Percentiles rank a stretch among this genome's conserved stretches.
Conservation (phyloP, 2,797 vertebrate genomes). For the Eutrigla gurnardus region DNA sequence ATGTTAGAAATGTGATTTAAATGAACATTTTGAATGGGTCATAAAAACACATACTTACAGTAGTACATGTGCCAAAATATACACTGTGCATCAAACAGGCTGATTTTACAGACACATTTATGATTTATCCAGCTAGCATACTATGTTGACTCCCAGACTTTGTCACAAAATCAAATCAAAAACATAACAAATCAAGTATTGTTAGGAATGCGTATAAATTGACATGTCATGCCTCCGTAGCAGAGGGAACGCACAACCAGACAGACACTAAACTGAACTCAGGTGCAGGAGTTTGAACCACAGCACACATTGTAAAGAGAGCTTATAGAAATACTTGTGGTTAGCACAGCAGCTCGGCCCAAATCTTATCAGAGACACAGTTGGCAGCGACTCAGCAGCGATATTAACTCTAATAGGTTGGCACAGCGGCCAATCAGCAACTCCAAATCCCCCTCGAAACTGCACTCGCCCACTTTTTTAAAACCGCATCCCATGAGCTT, state of each 20-base stretch:
- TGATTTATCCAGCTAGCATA: not conserved
- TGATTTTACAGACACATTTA: not conserved
- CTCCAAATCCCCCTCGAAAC: slow-evolving; percentile 39
- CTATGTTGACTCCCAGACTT: slow-evolving; percentile 3
- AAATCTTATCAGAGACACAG: slow-evolving; percentile 56
- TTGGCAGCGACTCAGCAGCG: slow-evolving; percentile 36
- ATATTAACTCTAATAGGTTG: slow-evolving; percentile 47
- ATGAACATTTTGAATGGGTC: not conserved
- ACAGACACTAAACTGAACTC: not conserved
- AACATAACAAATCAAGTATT: not conserved
- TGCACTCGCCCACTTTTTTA: slow-evolving; percentile 24
- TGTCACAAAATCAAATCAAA: slow-evolving; percentile 2
- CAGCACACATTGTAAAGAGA: not conserved
- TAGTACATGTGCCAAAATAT: not conserved
- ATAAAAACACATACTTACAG: not conserved
- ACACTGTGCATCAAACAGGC: not conserved
- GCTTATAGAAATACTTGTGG: slow-evolving; percentile 15
- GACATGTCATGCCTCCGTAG: not conserved
- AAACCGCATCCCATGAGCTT: slow-evolving; percentile 18
- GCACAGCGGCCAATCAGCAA: slow-evolving; percentile 36
- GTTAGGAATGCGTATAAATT: not conserved
- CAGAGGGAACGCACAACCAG: not conserved
- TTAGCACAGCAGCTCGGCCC: slow-evolving; percentile 24
- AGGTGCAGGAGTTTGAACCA: slow-evolving; percentile 12
- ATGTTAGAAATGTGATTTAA: not conserved